A percentile compares a stretch with the other conserved stretches of the same genome.
phyloP scores from a whole-genome alignment of 2,113 vertebrate species.

The Tringa solitaria region DNA sequence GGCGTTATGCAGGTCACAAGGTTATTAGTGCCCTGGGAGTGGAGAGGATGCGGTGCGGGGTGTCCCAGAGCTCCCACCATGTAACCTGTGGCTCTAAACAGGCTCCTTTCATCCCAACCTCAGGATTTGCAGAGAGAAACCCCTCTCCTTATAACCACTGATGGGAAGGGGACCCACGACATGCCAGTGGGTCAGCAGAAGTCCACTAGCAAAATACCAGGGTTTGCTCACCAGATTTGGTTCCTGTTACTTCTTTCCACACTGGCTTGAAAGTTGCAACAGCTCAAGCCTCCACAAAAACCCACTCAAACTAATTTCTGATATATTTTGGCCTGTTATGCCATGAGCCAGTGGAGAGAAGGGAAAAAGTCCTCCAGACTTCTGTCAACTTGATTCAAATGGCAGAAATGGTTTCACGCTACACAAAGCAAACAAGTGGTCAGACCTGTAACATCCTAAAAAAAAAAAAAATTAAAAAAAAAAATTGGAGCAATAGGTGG shows the following conservation, averaged over 20 bases:
- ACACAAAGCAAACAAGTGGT: neutral
- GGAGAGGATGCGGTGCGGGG: neutral
- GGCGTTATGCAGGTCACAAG: fast-evolving
- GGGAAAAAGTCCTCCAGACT: neutral
- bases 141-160: neutral
- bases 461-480: neutral
- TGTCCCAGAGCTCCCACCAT: neutral
- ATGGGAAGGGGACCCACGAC: neutral
- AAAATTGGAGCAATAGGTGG: neutral
- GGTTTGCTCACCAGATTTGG: neutral
- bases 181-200: neutral
- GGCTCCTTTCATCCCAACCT: neutral
- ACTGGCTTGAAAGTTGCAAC: neutral
- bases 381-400: neutral
- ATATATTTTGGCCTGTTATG: neutral
- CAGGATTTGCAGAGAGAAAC: neutral
- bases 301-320: neutral
- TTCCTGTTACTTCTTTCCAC: neutral
- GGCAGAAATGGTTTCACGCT: neutral
- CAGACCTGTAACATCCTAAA: neutral
- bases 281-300: neutral
- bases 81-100: neutral
- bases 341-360: neutral
- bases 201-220: neutral
- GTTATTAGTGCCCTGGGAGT: neutral